A percentile compares a stretch with the other conserved stretches of the same genome.
phyloP scores from a whole-genome alignment of 2,113 vertebrate genomes.

The Syrrhaptes paradoxus region DNA sequence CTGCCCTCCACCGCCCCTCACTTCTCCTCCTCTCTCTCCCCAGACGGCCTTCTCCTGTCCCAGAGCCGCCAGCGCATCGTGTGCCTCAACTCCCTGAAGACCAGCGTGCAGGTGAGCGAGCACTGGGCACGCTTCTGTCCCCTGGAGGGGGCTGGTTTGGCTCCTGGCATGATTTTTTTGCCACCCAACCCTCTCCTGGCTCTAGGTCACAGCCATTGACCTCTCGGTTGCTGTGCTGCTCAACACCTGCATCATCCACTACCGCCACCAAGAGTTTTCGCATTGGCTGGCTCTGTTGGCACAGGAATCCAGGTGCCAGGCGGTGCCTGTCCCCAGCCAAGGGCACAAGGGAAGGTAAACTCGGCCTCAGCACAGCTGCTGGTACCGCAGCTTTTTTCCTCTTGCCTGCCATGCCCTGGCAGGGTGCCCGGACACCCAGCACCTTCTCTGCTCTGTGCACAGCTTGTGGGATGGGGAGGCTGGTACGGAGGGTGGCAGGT shows the following conservation, averaged over 20 bases:
- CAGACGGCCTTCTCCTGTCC: conserved; percentile 95
- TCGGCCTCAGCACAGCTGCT: neutral
- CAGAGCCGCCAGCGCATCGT: conserved; percentile 95
- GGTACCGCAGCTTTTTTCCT: neutral
- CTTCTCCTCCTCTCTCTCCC: neutral
- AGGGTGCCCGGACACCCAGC: neutral
- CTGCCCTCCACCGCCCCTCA: neutral
- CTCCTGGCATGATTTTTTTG: neutral
- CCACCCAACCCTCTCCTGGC: conserved; percentile 8
- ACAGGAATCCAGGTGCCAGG: conserved; percentile 74
- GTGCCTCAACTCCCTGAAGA: conserved; percentile 90
- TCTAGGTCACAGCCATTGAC: conserved; percentile 90
- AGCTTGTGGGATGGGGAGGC: neutral
- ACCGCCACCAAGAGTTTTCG: conserved; percentile 95
- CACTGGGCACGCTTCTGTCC: neutral
- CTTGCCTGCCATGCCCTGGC: neutral
- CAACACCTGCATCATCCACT: conserved; percentile 96
- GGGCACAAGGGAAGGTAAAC: conserved; percentile 66
- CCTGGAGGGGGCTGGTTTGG: neutral
- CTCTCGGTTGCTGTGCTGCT: conserved; percentile 84
- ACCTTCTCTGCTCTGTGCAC: neutral
- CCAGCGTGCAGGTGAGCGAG: conserved; percentile 81
- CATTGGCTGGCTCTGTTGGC: conserved; percentile 90
- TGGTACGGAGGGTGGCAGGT: neutral
- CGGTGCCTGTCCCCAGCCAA: conserved; percentile 46